These are phyloP conservation scores for Haliclystus octoradiatus DNA, from an alignment of 30 jellyfish, hydroid and myxozoan genomes.

Conservation along the genomic window DNA sequence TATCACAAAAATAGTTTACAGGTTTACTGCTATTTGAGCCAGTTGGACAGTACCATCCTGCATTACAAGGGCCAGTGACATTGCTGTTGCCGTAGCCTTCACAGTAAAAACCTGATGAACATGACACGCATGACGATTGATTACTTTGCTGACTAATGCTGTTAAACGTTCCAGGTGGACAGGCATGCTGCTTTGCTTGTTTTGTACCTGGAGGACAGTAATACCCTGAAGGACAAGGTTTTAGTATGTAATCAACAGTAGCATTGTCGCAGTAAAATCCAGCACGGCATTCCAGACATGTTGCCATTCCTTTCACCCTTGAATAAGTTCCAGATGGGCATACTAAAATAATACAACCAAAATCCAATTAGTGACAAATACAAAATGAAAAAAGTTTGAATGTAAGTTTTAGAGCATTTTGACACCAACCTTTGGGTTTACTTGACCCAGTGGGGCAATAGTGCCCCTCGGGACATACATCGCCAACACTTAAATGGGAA, in stretches of 20 bases:
- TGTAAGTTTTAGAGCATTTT: too few species aligned
- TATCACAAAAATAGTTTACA: slow-evolving; percentile 35
- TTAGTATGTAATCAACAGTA: slow-evolving; percentile 52
- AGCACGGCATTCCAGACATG: slow-evolving; percentile 79
- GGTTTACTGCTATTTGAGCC: slow-evolving; percentile 23
- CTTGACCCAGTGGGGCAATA: slow-evolving; percentile 65
- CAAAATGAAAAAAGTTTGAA: too few species aligned
- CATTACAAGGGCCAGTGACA: slow-evolving; percentile 66
- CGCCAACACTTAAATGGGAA: slow-evolving; percentile 80
- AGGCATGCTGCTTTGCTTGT: slow-evolving; percentile 47
- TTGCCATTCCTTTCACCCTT: slow-evolving; percentile 46
- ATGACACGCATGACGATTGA: slow-evolving; percentile 47
- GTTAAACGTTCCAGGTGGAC: slow-evolving; percentile 87
- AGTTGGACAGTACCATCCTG: slow-evolving; percentile 89
- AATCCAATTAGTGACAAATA: not conserved
- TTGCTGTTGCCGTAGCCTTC: slow-evolving; percentile 73
- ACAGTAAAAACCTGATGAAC: slow-evolving; percentile 79
- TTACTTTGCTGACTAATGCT: slow-evolving; percentile 36
- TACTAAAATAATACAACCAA: slow-evolving; percentile 19
- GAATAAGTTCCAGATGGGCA: slow-evolving; percentile 81
- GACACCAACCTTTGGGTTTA: too few species aligned
- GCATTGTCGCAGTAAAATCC: slow-evolving; percentile 77
- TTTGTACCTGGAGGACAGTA: slow-evolving; percentile 86
- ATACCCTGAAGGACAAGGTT: slow-evolving; percentile 85
- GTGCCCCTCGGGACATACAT: slow-evolving; percentile 80